Evolutionary conservation across 2,888 invertebrate species (phyloP).

Genomic region (Trissonchulus sp.): DNA sequence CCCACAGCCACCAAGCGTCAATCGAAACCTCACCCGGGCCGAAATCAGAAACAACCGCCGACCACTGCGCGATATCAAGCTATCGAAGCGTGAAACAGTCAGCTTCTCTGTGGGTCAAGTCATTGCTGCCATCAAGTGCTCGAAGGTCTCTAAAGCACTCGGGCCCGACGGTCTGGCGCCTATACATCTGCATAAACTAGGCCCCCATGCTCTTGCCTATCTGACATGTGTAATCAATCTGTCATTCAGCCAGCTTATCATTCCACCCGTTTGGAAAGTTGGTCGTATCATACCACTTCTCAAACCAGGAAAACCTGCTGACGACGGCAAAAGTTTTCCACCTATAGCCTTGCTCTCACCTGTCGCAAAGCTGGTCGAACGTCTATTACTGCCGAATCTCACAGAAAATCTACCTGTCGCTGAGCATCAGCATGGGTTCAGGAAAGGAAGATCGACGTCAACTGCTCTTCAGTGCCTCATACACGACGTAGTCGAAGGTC

Average conservation of each 20-base stretch:
- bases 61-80: too few species aligned
- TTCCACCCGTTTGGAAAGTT: not conserved
- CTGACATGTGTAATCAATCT: not conserved
- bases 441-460: too few species aligned
- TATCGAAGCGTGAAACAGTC: too few species aligned
- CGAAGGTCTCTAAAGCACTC: slow-evolving; percentile 8
- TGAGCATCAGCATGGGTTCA: too few species aligned
- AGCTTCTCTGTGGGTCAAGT: not conserved
- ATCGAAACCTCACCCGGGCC: too few species aligned
- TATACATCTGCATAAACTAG: not conserved
- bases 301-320: slow-evolving; percentile 9
- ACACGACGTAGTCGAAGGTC: too few species aligned
- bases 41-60: too few species aligned
- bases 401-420: too few species aligned
- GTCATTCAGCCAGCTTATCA: not conserved
- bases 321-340: not conserved
- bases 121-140: not conserved
- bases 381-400: too few species aligned
- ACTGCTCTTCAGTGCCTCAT: too few species aligned
- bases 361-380: not conserved
- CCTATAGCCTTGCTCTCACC: slow-evolving; percentile 15
- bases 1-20: too few species aligned
- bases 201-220: not conserved
- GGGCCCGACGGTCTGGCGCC: slow-evolving; percentile 12
- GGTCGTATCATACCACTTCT: slow-evolving; percentile 14